Conservation (phyloP, 2,113 vertebrate species). For the Gavialis gangeticus region DNA sequence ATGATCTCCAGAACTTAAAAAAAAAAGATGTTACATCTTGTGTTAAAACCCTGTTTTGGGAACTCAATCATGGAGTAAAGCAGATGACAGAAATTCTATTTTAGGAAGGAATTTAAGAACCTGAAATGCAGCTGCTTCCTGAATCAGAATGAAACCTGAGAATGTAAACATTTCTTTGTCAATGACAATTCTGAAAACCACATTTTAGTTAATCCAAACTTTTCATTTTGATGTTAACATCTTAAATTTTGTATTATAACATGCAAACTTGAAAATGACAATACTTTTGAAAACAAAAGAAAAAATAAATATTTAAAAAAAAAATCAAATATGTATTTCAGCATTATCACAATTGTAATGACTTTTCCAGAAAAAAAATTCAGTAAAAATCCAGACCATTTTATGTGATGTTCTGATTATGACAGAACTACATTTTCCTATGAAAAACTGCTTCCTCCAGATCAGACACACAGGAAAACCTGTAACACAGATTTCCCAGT, state of each 20-base stretch:
- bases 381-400: not conserved
- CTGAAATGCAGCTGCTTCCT: not conserved
- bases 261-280: too few relatives aligned
- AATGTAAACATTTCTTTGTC: not conserved
- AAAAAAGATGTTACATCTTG: not conserved
- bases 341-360: too few relatives aligned
- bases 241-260: too few relatives aligned
- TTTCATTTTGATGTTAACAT: too few relatives aligned
- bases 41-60: not conserved
- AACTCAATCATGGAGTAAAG: not conserved
- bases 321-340: not conserved
- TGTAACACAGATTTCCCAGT: not conserved
- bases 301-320: not conserved
- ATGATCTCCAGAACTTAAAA: not conserved
- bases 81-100: not conserved
- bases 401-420: not conserved
- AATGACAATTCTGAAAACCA: not conserved
- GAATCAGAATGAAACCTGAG: not conserved
- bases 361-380: not conserved
- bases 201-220: too few relatives aligned
- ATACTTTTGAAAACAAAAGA: too few relatives aligned
- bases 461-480: not conserved
- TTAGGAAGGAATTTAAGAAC: not conserved
- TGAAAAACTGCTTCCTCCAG: not conserved
- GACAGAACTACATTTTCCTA: not conserved